These are phyloP conservation scores for Myiotriccus ornatus DNA, from an alignment of 2,797 vertebrate genomes.

Conservation along the genomic window DNA sequence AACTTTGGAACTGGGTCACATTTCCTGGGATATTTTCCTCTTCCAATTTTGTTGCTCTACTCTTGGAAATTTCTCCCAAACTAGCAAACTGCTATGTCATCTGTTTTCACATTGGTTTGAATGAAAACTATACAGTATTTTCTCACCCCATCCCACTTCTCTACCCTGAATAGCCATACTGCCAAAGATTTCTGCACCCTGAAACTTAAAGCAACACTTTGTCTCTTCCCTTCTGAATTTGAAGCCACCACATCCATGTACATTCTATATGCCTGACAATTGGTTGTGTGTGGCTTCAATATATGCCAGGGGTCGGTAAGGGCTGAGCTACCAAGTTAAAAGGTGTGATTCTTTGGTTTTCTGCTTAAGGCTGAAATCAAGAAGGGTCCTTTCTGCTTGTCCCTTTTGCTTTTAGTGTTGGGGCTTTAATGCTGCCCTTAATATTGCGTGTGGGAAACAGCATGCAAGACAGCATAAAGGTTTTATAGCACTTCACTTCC, in stretches of 20 bases:
- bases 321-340: neutral
- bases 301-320: neutral
- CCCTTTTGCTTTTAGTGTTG: neutral
- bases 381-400: neutral
- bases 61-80: neutral
- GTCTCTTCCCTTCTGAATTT: neutral
- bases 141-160: neutral
- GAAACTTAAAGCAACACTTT: neutral
- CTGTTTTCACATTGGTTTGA: neutral
- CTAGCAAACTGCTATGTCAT: neutral
- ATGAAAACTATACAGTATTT: neutral
- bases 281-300: neutral
- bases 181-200: neutral
- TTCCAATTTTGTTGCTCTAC: neutral
- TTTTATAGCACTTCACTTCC: neutral
- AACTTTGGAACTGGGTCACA: neutral
- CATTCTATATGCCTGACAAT: neutral
- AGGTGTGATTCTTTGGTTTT: neutral
- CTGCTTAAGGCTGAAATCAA: neutral
- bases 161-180: neutral
- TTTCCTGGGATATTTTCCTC: neutral
- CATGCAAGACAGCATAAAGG: neutral
- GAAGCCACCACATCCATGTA: neutral
- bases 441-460: neutral
- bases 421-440: accelerated